phyloP scores from a whole-genome alignment of 2,797 vertebrate species.

The Scyliorhinus canicula region DNA sequence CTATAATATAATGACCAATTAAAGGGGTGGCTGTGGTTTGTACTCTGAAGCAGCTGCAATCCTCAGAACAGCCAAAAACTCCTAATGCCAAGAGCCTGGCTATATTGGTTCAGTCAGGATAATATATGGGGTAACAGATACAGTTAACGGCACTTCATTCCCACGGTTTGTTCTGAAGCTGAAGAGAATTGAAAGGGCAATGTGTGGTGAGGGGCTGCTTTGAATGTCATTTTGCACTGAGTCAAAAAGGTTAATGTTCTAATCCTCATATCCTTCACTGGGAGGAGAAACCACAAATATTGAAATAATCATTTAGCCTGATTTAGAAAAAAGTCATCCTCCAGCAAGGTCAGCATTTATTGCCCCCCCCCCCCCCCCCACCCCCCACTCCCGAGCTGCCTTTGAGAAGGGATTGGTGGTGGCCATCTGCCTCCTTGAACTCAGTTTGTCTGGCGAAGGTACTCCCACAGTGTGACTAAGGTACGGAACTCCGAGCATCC shows the following conservation, averaged over 20 bases:
- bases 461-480: neutral
- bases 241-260: neutral
- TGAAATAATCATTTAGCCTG: neutral
- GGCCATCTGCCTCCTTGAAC: neutral
- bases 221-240: neutral
- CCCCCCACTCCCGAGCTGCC: neutral
- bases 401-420: neutral
- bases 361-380: no score
- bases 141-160: neutral
- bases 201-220: neutral
- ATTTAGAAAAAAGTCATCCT: neutral
- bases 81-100: neutral
- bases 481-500: no score
- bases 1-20: constrained; percentile 14
- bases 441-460: neutral
- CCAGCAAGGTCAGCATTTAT: neutral
- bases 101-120: neutral
- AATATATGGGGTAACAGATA: neutral
- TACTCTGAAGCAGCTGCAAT: neutral
- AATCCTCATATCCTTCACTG: neutral
- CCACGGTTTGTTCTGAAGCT: neutral
- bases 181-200: neutral
- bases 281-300: neutral
- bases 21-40: neutral
- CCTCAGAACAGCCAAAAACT: neutral